Evolutionary conservation across 2,888 invertebrate genomes (phyloP).

Genomic region (Charanyca ferruginea): DNA sequence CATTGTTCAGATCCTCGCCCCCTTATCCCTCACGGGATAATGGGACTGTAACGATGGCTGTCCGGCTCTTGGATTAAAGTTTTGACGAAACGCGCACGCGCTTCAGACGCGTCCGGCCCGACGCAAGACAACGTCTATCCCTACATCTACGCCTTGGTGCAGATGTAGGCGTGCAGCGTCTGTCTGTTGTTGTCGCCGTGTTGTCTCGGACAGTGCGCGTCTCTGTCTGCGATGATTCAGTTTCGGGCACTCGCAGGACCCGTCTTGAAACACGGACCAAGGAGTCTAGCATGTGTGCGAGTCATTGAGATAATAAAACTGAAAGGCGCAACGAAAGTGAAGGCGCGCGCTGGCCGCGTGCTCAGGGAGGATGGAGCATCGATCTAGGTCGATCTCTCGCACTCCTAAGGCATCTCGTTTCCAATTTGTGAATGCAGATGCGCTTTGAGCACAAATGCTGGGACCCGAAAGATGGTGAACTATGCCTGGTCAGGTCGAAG

Average conservation of each 20-base stretch:
- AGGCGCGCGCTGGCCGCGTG: constrained; percentile 78
- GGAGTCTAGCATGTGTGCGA: constrained; percentile 92
- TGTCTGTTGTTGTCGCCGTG: constrained; percentile 69
- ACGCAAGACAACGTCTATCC: constrained; percentile 70
- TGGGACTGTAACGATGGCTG: constrained; percentile 37
- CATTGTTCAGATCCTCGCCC: constrained; percentile 70
- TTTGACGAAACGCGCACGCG: constrained; percentile 69
- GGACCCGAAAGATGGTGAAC: constrained; percentile 95
- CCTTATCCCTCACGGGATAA: neutral
- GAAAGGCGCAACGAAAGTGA: constrained; percentile 93
- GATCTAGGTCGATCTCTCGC: constrained; percentile 83
- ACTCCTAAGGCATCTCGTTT: constrained; percentile 91
- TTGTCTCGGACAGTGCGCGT: constrained; percentile 76
- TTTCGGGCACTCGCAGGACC: constrained; percentile 91
- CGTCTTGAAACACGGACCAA: constrained; percentile 92
- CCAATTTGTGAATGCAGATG: constrained; percentile 84
- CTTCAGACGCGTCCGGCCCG: constrained; percentile 74
- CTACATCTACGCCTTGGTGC: constrained; percentile 74
- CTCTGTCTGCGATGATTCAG: constrained; percentile 81
- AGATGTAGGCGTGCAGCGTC: constrained; percentile 68
- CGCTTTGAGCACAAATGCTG: constrained; percentile 93
- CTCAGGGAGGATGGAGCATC: constrained; percentile 85
- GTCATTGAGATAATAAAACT: constrained; percentile 92
- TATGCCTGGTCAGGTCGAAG: constrained; percentile 94
- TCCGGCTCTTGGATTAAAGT: constrained; percentile 59